A percentile compares a stretch with the other conserved stretches of the same genome.
phyloP scores from a whole-genome alignment of 2,797 vertebrate genomes.

The Sebastes goodei region DNA sequence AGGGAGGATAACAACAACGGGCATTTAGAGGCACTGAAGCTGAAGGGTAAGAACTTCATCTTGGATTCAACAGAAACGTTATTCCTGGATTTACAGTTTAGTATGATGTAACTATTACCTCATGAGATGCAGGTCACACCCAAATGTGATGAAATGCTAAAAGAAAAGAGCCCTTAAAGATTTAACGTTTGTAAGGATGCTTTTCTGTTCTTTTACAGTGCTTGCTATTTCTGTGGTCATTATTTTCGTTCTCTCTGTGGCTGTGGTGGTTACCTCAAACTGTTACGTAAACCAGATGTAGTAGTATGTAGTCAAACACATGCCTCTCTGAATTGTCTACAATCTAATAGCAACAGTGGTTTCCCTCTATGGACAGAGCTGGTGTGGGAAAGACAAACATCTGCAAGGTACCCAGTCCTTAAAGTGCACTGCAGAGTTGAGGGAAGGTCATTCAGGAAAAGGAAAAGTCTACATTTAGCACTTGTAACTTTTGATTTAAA shows the following conservation, averaged over 20 bases:
- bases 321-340: conserved; percentile 23
- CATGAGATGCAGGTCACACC: not conserved
- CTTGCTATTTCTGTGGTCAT: not conserved
- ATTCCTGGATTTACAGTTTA: not conserved
- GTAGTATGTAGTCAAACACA: conserved; percentile 34
- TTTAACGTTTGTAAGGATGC: not conserved
- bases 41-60: conserved; percentile 50
- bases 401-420: not conserved
- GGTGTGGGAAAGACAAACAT: conserved; percentile 33
- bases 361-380: conserved; percentile 28
- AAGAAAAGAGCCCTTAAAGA: not conserved
- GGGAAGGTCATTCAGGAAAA: not conserved
- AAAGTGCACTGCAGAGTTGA: not conserved
- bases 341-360: conserved; percentile 22
- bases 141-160: not conserved
- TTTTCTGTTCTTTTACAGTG: not conserved
- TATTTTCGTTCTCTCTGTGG: not conserved
- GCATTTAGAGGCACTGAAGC: not conserved
- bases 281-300: conserved; percentile 34
- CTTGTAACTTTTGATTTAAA: not conserved
- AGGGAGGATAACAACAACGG: conserved; percentile 25
- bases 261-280: not conserved
- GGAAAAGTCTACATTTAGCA: not conserved
- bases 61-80: not conserved
- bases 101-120: not conserved